These are phyloP conservation scores for Sebastes nivosus DNA, from an alignment of 2,797 vertebrate species.

Conservation along the genomic window DNA sequence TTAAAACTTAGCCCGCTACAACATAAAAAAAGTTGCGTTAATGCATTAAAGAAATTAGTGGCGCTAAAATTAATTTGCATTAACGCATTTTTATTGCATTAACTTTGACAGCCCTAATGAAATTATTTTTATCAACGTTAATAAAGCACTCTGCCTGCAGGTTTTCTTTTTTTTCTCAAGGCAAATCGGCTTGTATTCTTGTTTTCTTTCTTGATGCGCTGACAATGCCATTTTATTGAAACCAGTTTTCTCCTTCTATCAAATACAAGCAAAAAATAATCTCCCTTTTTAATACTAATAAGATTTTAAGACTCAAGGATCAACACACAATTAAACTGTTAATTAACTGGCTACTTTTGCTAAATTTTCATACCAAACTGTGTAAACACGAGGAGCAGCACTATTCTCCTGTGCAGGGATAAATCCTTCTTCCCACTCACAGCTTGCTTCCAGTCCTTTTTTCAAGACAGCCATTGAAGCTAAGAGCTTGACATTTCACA, in stretches of 20 bases:
- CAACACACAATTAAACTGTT: neutral
- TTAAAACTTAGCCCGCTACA: too few species aligned
- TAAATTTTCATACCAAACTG: slow-evolving; percentile 15
- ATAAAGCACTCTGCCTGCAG: neutral
- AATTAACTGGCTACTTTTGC: slow-evolving; percentile 9
- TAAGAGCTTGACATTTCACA: slow-evolving; percentile 71
- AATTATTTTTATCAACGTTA: neutral
- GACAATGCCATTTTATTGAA: neutral
- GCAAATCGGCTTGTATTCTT: neutral
- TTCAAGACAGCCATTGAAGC: slow-evolving; percentile 37
- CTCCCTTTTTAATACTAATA: slow-evolving; percentile 1
- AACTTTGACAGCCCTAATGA: too few species aligned
- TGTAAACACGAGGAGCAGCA: slow-evolving; percentile 7
- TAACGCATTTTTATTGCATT: too few species aligned
- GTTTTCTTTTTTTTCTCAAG: neutral
- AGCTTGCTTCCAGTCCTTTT: slow-evolving; percentile 27
- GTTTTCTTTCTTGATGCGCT: too few species aligned
- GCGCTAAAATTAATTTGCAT: too few species aligned
- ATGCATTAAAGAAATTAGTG: too few species aligned
- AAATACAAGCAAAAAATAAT: neutral
- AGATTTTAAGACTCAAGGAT: slow-evolving; percentile 7
- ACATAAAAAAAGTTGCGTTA: too few species aligned
- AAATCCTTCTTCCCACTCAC: slow-evolving; percentile 30
- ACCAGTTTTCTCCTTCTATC: neutral
- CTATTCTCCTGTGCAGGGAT: neutral